phyloP scores from a whole-genome alignment of 2,797 vertebrate genomes.

The Pempheris klunzingeri region DNA sequence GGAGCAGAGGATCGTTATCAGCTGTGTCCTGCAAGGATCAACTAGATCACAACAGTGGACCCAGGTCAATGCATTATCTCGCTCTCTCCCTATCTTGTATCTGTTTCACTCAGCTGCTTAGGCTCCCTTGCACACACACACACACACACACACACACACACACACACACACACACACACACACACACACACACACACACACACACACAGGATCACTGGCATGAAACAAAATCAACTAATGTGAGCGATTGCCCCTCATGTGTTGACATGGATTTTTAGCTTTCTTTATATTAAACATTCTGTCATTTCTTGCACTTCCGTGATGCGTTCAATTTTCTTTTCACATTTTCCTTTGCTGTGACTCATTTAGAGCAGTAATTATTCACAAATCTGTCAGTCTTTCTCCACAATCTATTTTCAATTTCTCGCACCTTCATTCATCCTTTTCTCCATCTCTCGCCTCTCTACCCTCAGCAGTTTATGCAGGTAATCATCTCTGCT shows the following conservation, averaged over 20 bases:
- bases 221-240: slow-evolving; percentile 40
- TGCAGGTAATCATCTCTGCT: slow-evolving; percentile 67
- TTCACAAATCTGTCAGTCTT: slow-evolving; percentile 38
- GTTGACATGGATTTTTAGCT: slow-evolving; percentile 20
- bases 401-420: slow-evolving; percentile 42
- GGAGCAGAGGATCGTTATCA: slow-evolving; percentile 69
- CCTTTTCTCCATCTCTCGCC: slow-evolving; percentile 3
- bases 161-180: neutral
- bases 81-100: slow-evolving; percentile 35
- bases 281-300: slow-evolving; percentile 13
- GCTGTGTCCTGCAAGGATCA: slow-evolving; percentile 67
- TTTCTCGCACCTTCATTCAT: slow-evolving; percentile 35
- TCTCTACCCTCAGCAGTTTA: slow-evolving; percentile 27
- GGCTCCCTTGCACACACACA: slow-evolving; percentile 2
- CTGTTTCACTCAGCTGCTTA: slow-evolving; percentile 32
- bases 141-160: slow-evolving; percentile 3
- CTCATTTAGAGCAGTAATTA: slow-evolving; percentile 37
- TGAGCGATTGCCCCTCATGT: slow-evolving; percentile 21
- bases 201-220: neutral
- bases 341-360: slow-evolving; percentile 6
- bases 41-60: slow-evolving; percentile 59
- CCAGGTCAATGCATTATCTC: slow-evolving; percentile 70
- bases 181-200: slow-evolving; percentile 6
- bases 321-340: slow-evolving; percentile 26
- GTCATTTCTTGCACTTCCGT: slow-evolving; percentile 28